A percentile compares a stretch with the other conserved stretches of the same genome.
Evolutionary conservation across 2,888 invertebrate genomes (phyloP).

Genomic region (Lottia scabra): DNA sequence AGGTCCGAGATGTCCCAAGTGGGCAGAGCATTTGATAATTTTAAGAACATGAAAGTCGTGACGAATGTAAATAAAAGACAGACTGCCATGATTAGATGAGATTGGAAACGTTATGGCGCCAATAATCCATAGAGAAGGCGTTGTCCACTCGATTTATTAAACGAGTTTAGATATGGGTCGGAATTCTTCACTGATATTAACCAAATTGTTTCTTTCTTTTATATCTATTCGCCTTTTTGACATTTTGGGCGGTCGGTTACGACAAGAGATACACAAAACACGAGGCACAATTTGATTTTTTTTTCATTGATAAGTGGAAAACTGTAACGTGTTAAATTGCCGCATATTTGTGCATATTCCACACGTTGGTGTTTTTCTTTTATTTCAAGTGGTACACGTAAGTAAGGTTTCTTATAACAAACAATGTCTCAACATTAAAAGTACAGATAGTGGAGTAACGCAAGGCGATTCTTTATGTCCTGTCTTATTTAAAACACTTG

Average conservation of each 20-base stretch:
- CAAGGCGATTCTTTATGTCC: no score
- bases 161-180: neutral
- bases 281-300: neutral
- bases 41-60: no score
- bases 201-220: slow-evolving; percentile 6
- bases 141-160: no score
- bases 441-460: no score
- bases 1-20: neutral
- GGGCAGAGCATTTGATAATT: no score
- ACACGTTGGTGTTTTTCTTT: neutral
- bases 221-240: slow-evolving; percentile 1
- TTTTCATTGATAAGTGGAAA: neutral
- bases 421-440: no score
- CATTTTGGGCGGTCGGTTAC: slow-evolving; percentile 5
- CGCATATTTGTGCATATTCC: neutral
- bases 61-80: neutral
- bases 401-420: no score
- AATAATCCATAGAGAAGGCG: neutral
- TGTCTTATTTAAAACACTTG: no score
- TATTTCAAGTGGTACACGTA: no score
- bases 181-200: neutral
- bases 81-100: neutral
- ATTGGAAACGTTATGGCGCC: neutral
- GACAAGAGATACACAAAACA: neutral
- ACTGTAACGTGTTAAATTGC: neutral